Base-by-base conservation (phyloP, 1,140 invertebrate species). In the Trichoplusia ni region DNA sequence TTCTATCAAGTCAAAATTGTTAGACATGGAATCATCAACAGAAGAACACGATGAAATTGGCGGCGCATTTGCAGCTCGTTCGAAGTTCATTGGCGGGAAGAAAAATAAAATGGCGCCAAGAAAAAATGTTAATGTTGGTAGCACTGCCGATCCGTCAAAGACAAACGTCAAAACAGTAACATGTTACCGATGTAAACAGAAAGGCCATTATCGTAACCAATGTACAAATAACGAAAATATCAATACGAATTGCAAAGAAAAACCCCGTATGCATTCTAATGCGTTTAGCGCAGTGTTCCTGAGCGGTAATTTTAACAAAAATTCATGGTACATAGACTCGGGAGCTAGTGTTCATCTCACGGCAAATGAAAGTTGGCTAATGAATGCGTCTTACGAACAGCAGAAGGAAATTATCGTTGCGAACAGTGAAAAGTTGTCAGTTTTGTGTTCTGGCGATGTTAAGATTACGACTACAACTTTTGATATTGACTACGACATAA, bases 291-390 rank as follows among this genome's bases (percentile, higher is more conserved):
- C 61, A 21, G 37, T 73, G 27, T 76, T 76, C 63, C 25, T 73
- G 13, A 71, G 37, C 14, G 62, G 64, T 7, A 37, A 47, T 33
- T 75, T 71, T 19, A 63, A 54, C 8, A 61, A 58, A 58, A 14
- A 60, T 37, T 62, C 63, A 18, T 79, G 70, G 71, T 81, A 77
- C 53, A 46, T 75, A 11, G 70, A 81, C 42, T 73, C 63, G 4
- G 63, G 47, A 9, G 44, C 40, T 1, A 56, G 51, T 11, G 38
- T 37, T 6, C 29, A 75, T 54, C 60, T 81, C 21, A 42, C 35
- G 5, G 61, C 64, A 9, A 74, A 71, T n/a, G 74, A 75, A 19
- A 23, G 14, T 25, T 58, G 53, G 25, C 4, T 51, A 2, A 40
- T 11, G 16, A 51, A 51, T 51, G 29, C 14, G 1, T 19, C 14